Evolutionary conservation across 2,888 invertebrate genomes (phyloP).

Genomic region (Rhamnusium bicolor): DNA sequence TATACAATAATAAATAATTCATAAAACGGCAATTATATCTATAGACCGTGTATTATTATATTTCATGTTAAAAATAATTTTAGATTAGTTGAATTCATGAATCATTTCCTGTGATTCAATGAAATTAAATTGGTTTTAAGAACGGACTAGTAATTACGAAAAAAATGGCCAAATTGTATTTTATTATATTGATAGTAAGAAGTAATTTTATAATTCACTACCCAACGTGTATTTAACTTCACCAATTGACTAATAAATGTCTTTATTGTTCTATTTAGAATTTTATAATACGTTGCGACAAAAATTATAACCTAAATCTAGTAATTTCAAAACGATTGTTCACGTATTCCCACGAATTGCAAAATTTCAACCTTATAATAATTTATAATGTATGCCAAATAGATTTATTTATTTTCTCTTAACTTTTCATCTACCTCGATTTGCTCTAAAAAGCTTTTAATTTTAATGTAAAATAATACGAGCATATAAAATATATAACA

Average conservation of each 20-base stretch:
- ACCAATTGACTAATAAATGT: slow-evolving; percentile 21
- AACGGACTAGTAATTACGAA: slow-evolving; percentile 25
- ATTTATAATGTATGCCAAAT: slow-evolving; percentile 31
- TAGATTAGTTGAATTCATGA: slow-evolving; percentile 26
- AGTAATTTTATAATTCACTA: slow-evolving; percentile 25
- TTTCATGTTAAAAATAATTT: slow-evolving; percentile 33
- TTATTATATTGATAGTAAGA: not conserved
- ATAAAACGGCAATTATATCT: slow-evolving; percentile 36
- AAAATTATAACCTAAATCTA: slow-evolving; percentile 26
- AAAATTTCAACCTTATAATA: slow-evolving; percentile 31
- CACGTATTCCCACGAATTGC: slow-evolving; percentile 25
- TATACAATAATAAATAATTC: slow-evolving; percentile 41
- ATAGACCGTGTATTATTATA: slow-evolving; percentile 31
- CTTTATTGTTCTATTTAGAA: slow-evolving; percentile 24
- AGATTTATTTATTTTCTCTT: slow-evolving; percentile 43
- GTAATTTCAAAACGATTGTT: slow-evolving; percentile 28
- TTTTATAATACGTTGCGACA: slow-evolving; percentile 25
- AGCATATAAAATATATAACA: slow-evolving; percentile 51
- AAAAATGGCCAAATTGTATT: slow-evolving; percentile 31
- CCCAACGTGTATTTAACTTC: not conserved
- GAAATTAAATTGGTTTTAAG: slow-evolving; percentile 32
- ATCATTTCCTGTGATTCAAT: slow-evolving; percentile 36
- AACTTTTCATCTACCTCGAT: slow-evolving; percentile 54
- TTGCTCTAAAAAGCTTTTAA: slow-evolving; percentile 58
- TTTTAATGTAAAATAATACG: slow-evolving; percentile 46